phyloP scores from a whole-genome alignment of 2,888 invertebrate species.

The Parnassius orleans region DNA sequence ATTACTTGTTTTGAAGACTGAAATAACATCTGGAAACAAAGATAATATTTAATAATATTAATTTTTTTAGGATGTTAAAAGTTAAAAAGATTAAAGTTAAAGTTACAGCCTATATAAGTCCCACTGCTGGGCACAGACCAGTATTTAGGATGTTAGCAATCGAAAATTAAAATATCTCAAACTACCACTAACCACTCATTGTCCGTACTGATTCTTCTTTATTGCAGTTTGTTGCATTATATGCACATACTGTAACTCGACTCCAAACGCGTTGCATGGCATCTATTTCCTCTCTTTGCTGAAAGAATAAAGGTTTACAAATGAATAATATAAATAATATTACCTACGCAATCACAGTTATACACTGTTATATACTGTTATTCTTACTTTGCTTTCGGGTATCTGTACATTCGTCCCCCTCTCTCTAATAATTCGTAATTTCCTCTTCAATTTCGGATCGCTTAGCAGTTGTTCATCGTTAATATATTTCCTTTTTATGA shows the following conservation, averaged over 20 bases:
- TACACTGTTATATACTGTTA: not conserved
- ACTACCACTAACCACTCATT: conserved; percentile 61
- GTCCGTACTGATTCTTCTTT: conserved; percentile 59
- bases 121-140: too few species aligned
- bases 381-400: conserved; percentile 68
- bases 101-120: too few species aligned
- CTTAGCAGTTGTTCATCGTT: conserved; percentile 40
- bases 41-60: too few species aligned
- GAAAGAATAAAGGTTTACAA: conserved; percentile 30
- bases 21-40: conserved; percentile 58
- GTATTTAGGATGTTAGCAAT: too few species aligned
- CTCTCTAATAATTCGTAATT: conserved; percentile 67
- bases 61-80: too few species aligned
- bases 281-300: conserved; percentile 75
- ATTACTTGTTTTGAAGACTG: conserved; percentile 70
- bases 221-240: conserved; percentile 53
- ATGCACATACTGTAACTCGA: conserved; percentile 66
- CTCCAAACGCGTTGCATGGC: conserved; percentile 75
- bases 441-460: conserved; percentile 54
- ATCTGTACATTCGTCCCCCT: conserved; percentile 71
- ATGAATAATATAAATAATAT: conserved; percentile 9
- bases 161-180: not conserved
- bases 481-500: conserved; percentile 65
- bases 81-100: too few species aligned
- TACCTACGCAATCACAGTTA: not conserved